Percentiles rank a stretch among this genome's conserved stretches.
These are phyloP conservation scores for Lysandra bellargus DNA, from an alignment of 2,888 invertebrate species.

Conservation along the genomic window DNA sequence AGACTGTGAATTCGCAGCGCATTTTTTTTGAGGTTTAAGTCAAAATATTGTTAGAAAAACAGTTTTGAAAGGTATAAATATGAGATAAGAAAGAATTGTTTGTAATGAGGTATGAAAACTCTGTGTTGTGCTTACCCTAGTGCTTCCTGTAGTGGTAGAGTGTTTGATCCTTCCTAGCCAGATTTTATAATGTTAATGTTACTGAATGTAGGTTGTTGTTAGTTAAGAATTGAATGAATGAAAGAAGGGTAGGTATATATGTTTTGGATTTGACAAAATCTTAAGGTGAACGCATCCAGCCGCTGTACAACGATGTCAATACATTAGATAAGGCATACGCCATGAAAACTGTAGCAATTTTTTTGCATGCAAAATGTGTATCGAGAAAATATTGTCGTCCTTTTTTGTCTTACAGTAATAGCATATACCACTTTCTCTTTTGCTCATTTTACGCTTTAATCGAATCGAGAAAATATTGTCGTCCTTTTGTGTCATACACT, in stretches of 20 bases:
- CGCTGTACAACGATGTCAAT: no score
- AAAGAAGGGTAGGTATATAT: neutral
- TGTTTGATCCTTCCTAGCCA: slow-evolving; percentile 32
- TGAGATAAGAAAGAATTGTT: slow-evolving; percentile 1
- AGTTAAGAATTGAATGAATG: neutral
- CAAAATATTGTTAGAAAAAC: neutral
- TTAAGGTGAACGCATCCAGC: neutral
- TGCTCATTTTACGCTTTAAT: no score
- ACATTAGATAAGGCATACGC: no score
- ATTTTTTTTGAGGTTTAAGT: neutral
- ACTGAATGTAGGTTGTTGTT: neutral
- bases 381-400: no score
- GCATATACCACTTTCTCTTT: no score
- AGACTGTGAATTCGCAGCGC: neutral
- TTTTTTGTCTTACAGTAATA: no score
- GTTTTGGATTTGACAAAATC: neutral
- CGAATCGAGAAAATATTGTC: no score
- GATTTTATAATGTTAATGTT: slow-evolving; percentile 27
- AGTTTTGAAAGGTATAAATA: neutral
- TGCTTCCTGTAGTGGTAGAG: slow-evolving; percentile 61
- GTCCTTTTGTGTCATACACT: no score
- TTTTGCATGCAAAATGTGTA: no score
- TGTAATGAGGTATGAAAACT: slow-evolving; percentile 46
- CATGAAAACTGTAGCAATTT: no score
- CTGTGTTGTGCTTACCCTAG: slow-evolving; percentile 73